Base-by-base conservation (phyloP, 2,888 invertebrate species). In the Ctenicera cuprea region DNA sequence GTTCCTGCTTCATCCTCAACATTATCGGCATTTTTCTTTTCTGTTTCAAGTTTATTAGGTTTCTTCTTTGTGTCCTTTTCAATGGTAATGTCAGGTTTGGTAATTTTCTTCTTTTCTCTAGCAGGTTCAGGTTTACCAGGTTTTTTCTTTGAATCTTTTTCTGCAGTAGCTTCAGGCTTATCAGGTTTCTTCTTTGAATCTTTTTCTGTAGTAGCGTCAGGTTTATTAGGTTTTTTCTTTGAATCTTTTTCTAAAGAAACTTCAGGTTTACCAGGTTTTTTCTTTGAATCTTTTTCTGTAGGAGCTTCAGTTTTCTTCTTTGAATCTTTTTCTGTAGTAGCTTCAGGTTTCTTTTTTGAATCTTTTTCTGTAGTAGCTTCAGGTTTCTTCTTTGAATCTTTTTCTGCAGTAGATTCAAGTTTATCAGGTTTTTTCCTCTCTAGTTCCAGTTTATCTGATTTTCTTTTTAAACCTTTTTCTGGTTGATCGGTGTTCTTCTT, bases 141-240 rank as follows among this genome's bases (percentile, higher is more conserved):
- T 83, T 74, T 75, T 85, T 80, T 78, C 85, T 84, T 75, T 83
- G 82, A 50, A 78, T 41, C 76, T 57, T 63, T 76, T 82, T 80
- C 78, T 14, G 16, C 14, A 8, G 3, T 20, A 16, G 7, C 11
- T 62, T 62, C 43, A 22, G 22, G 22, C 12, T 62, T 62, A 11
- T 18, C 26, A 41, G 7, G 4, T 41, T 43, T 62, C 8, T 43
- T 12, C 48, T 63, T 61, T n/a, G n/a, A n/a, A n/a, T n/a, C n/a
- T n/a, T n/a, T n/a, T n/a, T n/a, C n/a, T n/a, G n/a, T n/a, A n/a
- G n/a, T n/a, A n/a, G n/a, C n/a, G n/a, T 61, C 61, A 9, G 20
- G 8, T 43, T 61, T 59, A 38, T 20, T 22, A 41, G 61, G n/a
- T 41, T 61, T 61, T 22, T 22, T 61, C 26, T 61, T 61, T n/a